Evolutionary conservation across 2,888 invertebrate species (phyloP).

Genomic region (Drosophila meridiana): DNA sequence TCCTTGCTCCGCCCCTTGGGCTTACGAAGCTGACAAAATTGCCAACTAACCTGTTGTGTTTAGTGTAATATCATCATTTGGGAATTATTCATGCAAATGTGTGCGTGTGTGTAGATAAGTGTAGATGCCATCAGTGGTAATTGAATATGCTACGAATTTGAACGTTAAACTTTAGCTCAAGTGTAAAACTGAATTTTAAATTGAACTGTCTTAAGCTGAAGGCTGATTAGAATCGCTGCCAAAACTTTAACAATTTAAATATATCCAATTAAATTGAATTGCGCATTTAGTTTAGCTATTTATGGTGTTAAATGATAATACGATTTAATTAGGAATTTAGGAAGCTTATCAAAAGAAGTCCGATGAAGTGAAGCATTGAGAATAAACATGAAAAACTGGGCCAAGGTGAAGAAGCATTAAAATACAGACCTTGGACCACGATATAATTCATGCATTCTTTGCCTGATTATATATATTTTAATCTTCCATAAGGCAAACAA

Average conservation of each 20-base stretch:
- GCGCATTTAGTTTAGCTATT: neutral
- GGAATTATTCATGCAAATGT: slow-evolving; percentile 39
- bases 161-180: slow-evolving; percentile 4
- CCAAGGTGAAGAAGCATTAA: neutral
- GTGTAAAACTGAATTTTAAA: slow-evolving; percentile 28
- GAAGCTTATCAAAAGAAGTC: neutral
- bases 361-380: neutral
- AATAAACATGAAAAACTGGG: neutral
- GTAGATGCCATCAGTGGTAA: slow-evolving; percentile 23
- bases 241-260: slow-evolving; percentile 7
- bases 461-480: neutral
- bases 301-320: neutral
- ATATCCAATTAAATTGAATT: neutral
- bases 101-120: neutral
- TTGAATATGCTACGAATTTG: slow-evolving; percentile 38
- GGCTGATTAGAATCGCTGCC: slow-evolving; percentile 26
- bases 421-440: too few species aligned
- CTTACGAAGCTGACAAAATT: slow-evolving; percentile 37
- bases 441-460: neutral
- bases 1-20: slow-evolving; percentile 10
- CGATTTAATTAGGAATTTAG: neutral
- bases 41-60: slow-evolving; percentile 43
- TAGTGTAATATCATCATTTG: slow-evolving; percentile 58
- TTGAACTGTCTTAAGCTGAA: neutral
- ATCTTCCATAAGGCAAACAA: neutral